phyloP scores from a whole-genome alignment of 1,140 invertebrate genomes.

The Diachasma alloeum region DNA sequence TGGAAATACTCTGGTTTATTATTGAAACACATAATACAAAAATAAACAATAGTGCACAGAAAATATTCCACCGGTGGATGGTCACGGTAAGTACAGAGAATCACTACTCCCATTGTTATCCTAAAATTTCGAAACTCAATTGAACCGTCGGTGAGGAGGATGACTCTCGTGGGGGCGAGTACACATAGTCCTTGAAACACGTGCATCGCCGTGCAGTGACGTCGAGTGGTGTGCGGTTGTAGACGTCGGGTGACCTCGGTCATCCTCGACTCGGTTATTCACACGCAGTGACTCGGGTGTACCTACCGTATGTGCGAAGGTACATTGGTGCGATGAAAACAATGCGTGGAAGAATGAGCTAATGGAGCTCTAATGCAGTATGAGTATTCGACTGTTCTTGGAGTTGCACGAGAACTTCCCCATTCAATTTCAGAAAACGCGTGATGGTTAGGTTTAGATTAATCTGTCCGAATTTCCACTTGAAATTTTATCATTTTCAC shows the following conservation, averaged over 20 bases:
- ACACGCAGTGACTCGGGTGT: conserved; percentile 32
- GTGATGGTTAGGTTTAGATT: no score
- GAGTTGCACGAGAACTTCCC: no score
- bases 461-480: no score
- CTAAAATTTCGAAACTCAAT: background rate
- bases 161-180: background rate
- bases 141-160: background rate
- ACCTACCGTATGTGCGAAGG: background rate
- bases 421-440: no score
- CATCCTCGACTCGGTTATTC: conserved; percentile 38
- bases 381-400: no score
- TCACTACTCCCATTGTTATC: no score
- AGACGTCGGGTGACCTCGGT: conserved; percentile 50
- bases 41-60: background rate
- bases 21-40: background rate
- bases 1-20: background rate
- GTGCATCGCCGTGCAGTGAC: conserved; percentile 2
- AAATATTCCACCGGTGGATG: background rate
- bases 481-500: no score
- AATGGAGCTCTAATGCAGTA: no score
- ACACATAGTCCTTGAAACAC: background rate
- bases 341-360: no score
- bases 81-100: no score
- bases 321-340: no score
- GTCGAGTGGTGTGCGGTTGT: conserved; percentile 7